Evolutionary conservation across 2,113 vertebrate genomes (phyloP), one percentile per base, ranked within the genome.

Genomic region (Epinephelus moara): DNA sequence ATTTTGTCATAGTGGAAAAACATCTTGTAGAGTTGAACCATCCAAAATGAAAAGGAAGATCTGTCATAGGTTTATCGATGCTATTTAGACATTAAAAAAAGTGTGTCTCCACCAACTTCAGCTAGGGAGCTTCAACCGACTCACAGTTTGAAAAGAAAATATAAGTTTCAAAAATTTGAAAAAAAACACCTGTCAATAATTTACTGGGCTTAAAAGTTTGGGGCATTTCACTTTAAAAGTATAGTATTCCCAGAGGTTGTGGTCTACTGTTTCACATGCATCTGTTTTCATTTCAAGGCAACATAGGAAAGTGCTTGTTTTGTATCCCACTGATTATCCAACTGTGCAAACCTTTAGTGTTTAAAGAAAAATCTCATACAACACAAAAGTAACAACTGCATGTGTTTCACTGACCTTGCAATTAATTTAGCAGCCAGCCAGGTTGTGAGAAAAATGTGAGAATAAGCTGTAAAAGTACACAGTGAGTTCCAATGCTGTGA

Each of bases 401-500:
- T 14, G 57, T 63, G 21, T 30, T 27, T 67, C 17, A 81, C 68
- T 68, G 12, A 60, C 40, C 30, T 27, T 40, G 21, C 11, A 67
- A 8, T 45, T 21, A 18, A 27, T 15, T 27, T n/a, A 60, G 37
- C 13, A 50, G 52, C 42, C 40, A 59, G 37, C 18, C 23, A 27
- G n/a, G 12, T 55, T n/a, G n/a, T n/a, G n/a, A n/a, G n/a, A n/a
- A 59, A 50, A 33, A 45, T 53, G 23, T 57, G 56, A 56, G 14
- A 70, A 0, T 33, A 52, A 68, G 19, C 55, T 49, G 17, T 23
- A 37, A 13, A 27, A 67, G 47, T 15, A 61, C 45, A 33, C 49
- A 56, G 27, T 45, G 15, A 64, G 74, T 75, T 76, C 83, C 62
- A 47, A 7, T 7, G 17, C 52, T n/a, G 59, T 71, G 84, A 78